Base-by-base conservation (phyloP, 2,113 vertebrate genomes). In the Aix galericulata region DNA sequence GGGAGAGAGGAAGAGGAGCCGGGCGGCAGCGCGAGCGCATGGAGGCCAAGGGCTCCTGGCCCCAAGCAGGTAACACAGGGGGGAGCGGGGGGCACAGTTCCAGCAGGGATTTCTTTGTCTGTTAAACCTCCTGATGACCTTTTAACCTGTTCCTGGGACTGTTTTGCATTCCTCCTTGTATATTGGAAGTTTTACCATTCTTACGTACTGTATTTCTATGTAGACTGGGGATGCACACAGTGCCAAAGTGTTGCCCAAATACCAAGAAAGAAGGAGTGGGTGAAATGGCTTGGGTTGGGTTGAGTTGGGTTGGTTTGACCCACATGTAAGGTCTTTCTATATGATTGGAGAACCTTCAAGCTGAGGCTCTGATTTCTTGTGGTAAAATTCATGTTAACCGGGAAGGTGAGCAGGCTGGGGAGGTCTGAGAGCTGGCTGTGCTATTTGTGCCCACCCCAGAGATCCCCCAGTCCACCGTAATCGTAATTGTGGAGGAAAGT, bases 301-400 rank as follows among this genome's bases (percentile, higher is more conserved):
- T 52, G 31, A 4, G 46, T 48, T 29, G 0, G 29, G 62, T 40
- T 17, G 1, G 9, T 22, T 2, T 34, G n/a, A 48, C 9, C 5
- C 3, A 6, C 8, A 8, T 0, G 0, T 27, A 42, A 58, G 53
- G 63, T 59, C 46, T 60, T 64, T 12, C 26, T 0, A 0, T 53
- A 27, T 17, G 20, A 8, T n/a, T 23, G 21, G 53, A 46, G 26
- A 40, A 2, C 13, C 68, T 52, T 72, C 32, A 29, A 52, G 52
- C 12, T 48, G 34, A n/a, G 42, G 31, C 1, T 8, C 44, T 2
- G 1, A 20, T 32, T 29, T 74, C 48, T 36, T 2, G 0, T 4
- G 21, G 34, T 38, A 44, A 10, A 1, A 34, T 3, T n/a, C 13
- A 4, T 17, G 2, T 8, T 13, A 2, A 46, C 2, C 2, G 18